These are phyloP conservation scores for Argopecten irradians DNA, from an alignment of 1,140 invertebrate genomes.

Conservation along the genomic window DNA sequence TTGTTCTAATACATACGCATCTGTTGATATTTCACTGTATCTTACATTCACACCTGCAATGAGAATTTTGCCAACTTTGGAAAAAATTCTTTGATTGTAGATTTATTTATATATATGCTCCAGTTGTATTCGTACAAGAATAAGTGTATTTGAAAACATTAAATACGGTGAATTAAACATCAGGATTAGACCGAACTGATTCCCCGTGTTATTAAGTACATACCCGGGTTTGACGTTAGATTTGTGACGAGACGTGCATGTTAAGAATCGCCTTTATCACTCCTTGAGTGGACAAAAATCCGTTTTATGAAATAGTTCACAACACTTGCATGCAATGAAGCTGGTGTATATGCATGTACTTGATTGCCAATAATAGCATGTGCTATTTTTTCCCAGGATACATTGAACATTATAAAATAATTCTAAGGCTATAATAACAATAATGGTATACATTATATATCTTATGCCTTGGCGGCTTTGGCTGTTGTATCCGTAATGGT, in stretches of 20 bases:
- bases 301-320: too few species aligned
- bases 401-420: too few species aligned
- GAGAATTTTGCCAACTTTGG: conserved; percentile 1
- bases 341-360: too few species aligned
- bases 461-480: too few species aligned
- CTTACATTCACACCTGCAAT: neutral
- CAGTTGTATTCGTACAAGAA: neutral
- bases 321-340: too few species aligned
- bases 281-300: too few species aligned
- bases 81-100: conserved; percentile 2
- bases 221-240: neutral
- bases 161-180: neutral
- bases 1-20: neutral
- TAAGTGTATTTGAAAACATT: conserved; percentile 11
- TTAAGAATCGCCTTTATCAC: too few species aligned
- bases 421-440: too few species aligned
- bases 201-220: neutral
- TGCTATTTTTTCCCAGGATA: too few species aligned
- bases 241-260: neutral
- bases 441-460: too few species aligned
- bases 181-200: neutral
- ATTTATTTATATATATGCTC: conserved; percentile 9
- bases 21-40: conserved; percentile 13
- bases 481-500: too few species aligned
- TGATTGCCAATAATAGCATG: too few species aligned